phyloP scores from a whole-genome alignment of 2,888 invertebrate genomes.

The Spisula solida region DNA sequence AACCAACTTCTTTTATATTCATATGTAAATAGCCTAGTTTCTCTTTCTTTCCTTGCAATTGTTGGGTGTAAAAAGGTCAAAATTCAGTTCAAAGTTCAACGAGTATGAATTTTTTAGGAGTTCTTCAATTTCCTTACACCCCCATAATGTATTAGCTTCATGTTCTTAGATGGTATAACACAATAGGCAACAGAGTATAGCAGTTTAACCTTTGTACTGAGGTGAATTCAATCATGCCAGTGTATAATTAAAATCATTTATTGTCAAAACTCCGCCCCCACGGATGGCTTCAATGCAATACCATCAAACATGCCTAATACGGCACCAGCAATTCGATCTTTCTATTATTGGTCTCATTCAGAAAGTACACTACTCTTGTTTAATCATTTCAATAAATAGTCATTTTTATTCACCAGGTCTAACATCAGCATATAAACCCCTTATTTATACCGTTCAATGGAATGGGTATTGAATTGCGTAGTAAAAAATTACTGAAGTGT shows the following conservation, averaged over 20 bases:
- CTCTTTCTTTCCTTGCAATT: too few species aligned
- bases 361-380: neutral
- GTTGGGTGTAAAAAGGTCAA: too few species aligned
- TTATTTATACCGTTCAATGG: neutral
- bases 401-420: conserved; percentile 1
- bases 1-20: too few species aligned
- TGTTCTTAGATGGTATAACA: neutral
- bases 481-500: neutral
- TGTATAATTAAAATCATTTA: conserved; percentile 2
- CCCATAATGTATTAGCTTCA: neutral
- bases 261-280: neutral
- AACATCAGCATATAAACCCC: neutral
- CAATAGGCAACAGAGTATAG: neutral
- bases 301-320: neutral
- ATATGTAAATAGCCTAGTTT: too few species aligned
- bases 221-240: neutral
- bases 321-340: neutral
- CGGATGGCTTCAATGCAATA: neutral
- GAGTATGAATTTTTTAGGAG: neutral
- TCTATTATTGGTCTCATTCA: neutral
- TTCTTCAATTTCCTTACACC: neutral
- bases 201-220: neutral
- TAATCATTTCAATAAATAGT: neutral
- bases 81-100: neutral
- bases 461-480: neutral